Conservation (phyloP, 2,113 vertebrate species). For the Rhinolophus sinicus region DNA sequence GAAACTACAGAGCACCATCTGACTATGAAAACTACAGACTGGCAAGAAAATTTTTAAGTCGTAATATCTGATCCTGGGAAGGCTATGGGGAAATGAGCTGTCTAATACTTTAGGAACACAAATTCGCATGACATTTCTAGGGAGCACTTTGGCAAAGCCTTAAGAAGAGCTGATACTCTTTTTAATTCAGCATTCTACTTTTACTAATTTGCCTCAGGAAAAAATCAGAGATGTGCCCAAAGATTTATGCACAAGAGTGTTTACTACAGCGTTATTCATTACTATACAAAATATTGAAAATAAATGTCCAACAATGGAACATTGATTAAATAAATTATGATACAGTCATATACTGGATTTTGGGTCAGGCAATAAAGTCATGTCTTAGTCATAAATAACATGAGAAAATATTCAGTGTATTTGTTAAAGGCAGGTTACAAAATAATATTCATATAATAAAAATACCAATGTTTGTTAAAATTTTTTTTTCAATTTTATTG, state of each 20-base stretch:
- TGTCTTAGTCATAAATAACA: background rate
- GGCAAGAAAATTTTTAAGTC: conserved; percentile 16
- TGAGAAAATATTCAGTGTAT: background rate
- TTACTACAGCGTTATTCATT: conserved; percentile 1
- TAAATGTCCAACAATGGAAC: background rate
- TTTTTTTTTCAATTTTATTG: background rate
- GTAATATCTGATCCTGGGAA: background rate
- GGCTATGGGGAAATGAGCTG: background rate
- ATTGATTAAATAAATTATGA: background rate
- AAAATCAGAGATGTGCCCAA: conserved; percentile 13
- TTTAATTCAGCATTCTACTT: conserved; percentile 36
- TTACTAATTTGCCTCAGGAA: conserved; percentile 43
- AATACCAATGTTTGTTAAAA: background rate
- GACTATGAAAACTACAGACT: background rate
- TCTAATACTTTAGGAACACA: background rate
- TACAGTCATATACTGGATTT: background rate
- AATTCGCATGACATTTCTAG: conserved; percentile 15
- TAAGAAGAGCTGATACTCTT: background rate
- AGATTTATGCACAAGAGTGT: conserved; percentile 16
- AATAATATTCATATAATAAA: conserved; percentile 4
- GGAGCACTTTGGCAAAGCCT: conserved; percentile 43
- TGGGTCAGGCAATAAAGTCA: background rate
- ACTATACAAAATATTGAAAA: conserved; percentile 22
- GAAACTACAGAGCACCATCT: background rate
- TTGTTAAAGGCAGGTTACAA: conserved; percentile 31